A percentile compares a stretch with the other conserved stretches of the same genome.
Conservation (phyloP, 1,140 invertebrate genomes). For the Cherax destructor region DNA sequence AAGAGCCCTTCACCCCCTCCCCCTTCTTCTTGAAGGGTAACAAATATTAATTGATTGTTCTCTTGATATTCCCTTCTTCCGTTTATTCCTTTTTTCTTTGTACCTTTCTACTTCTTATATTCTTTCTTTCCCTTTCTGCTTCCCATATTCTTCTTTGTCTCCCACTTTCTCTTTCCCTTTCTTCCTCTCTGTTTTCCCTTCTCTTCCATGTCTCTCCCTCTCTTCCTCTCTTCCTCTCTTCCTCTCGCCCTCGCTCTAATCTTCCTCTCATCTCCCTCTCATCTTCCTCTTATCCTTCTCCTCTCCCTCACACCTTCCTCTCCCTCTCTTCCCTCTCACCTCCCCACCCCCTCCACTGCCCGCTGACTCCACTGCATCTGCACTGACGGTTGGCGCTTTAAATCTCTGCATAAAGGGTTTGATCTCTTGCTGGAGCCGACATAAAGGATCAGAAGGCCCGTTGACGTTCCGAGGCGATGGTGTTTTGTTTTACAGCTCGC, state of each 20-base stretch:
- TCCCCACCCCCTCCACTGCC: neutral
- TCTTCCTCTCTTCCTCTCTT: no score
- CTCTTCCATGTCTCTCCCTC: no score
- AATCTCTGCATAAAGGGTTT: conserved; percentile 21
- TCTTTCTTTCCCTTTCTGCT: neutral
- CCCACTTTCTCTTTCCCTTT: neutral
- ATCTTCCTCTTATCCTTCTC: no score
- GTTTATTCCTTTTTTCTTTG: no score
- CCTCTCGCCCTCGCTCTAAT: no score
- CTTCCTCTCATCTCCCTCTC: no score
- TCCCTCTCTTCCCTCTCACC: neutral
- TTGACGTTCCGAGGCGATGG: conserved; percentile 22
- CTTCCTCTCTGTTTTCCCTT: no score
- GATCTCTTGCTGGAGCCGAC: conserved; percentile 19
- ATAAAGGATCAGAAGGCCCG: conserved; percentile 32
- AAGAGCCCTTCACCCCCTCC: no score
- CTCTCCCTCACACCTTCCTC: neutral
- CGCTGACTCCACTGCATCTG: conserved; percentile 31
- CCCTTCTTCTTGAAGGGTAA: no score
- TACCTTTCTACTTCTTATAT: no score
- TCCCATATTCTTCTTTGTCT: neutral
- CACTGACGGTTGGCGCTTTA: conserved; percentile 46
- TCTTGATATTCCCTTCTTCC: no score
- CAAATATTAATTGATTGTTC: no score
- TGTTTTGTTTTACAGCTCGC: conserved; percentile 41